Percentiles rank a stretch among this genome's conserved stretches.
Conservation (phyloP, 2,888 invertebrate genomes). For the Temnothorax rugatulus region DNA sequence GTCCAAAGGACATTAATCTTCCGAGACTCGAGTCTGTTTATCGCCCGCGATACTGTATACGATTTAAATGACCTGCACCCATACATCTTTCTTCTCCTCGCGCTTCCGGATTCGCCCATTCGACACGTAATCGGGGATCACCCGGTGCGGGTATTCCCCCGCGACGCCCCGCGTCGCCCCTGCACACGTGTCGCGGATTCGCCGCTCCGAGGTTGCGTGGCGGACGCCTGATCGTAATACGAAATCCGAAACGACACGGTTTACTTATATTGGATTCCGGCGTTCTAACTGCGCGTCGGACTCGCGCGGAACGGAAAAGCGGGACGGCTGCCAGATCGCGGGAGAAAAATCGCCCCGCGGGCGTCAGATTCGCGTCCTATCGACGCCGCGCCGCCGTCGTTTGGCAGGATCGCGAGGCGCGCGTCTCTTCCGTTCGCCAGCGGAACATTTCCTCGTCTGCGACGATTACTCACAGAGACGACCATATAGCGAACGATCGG, state of each 20-base stretch:
- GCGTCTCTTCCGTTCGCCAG: slow-evolving; percentile 44
- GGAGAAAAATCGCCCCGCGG: slow-evolving; percentile 55
- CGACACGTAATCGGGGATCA: neutral
- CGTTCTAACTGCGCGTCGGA: slow-evolving; percentile 63
- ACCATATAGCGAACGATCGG: neutral
- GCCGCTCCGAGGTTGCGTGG: neutral
- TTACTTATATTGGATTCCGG: slow-evolving; percentile 55
- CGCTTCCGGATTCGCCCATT: no score
- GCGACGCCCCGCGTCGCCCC: neutral
- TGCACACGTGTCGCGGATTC: slow-evolving; percentile 3
- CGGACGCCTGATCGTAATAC: slow-evolving; percentile 8
- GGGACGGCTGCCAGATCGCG: slow-evolving; percentile 63
- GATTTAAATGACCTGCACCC: neutral
- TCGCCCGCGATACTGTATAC: no score
- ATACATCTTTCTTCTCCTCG: neutral
- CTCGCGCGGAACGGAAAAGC: slow-evolving; percentile 64
- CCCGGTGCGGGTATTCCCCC: neutral
- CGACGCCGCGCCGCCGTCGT: slow-evolving; percentile 65
- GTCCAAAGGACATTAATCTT: neutral
- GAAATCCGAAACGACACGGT: slow-evolving; percentile 62
- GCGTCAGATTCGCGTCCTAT: slow-evolving; percentile 58
- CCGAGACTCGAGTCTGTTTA: no score
- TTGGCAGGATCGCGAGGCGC: slow-evolving; percentile 24
- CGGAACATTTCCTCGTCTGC: slow-evolving; percentile 4
- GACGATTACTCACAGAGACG: neutral